Conservation (phyloP, 2,888 invertebrate species). For the Selenia dentaria region DNA sequence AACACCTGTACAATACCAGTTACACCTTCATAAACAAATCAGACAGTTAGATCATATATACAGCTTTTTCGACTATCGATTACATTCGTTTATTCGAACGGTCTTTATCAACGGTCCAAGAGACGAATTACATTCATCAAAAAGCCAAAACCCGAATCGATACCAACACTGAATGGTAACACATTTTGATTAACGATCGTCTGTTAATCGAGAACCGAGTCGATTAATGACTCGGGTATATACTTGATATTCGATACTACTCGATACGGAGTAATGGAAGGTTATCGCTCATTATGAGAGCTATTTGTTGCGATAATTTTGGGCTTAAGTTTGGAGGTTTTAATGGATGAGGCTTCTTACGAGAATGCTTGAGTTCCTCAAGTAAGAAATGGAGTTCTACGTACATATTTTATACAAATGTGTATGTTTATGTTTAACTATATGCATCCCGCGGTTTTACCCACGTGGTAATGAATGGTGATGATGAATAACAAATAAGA, state of each 20-base stretch:
- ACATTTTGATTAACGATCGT: slow-evolving; percentile 47
- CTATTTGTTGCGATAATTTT: slow-evolving; percentile 19
- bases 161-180: slow-evolving; percentile 36
- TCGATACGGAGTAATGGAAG: slow-evolving; percentile 41
- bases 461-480: too few species aligned
- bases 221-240: slow-evolving; percentile 40
- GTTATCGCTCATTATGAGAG: slow-evolving; percentile 15
- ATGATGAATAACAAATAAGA: too few species aligned
- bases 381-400: too few species aligned
- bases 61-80: slow-evolving; percentile 7
- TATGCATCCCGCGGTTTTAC: too few species aligned
- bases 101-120: slow-evolving; percentile 20
- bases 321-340: neutral
- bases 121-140: slow-evolving; percentile 29
- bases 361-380: too few species aligned
- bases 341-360: neutral
- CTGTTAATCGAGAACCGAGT: slow-evolving; percentile 40
- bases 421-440: too few species aligned
- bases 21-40: too few species aligned
- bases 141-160: slow-evolving; percentile 30
- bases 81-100: slow-evolving; percentile 16
- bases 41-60: too few species aligned
- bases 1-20: too few species aligned
- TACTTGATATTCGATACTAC: slow-evolving; percentile 31
- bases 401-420: too few species aligned